These are phyloP conservation scores for Lamellibrachia luymesi DNA, from an alignment of 1,140 invertebrate species.

Conservation along the genomic window DNA sequence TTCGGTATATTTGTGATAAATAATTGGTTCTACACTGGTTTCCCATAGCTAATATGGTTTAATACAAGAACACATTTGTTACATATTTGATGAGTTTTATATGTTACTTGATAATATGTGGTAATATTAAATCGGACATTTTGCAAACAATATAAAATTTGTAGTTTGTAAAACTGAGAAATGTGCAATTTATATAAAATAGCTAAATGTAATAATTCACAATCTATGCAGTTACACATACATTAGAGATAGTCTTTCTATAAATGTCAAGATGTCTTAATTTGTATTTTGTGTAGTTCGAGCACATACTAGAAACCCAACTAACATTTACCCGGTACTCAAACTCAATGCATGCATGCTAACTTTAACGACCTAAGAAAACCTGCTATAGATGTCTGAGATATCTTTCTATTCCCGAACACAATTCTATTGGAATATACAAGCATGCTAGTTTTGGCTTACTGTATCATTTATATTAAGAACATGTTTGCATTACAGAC, in stretches of 20 bases:
- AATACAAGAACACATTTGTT: neutral
- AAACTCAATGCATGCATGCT: neutral
- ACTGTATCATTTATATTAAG: too few species aligned
- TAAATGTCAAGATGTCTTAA: too few species aligned
- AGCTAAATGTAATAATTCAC: neutral
- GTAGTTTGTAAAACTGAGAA: neutral
- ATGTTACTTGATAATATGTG: neutral
- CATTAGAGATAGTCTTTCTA: neutral
- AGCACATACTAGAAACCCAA: neutral
- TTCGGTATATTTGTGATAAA: neutral
- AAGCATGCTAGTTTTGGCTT: neutral
- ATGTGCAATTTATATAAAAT: neutral
- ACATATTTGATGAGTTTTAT: too few species aligned
- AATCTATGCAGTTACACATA: neutral
- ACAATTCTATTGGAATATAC: neutral
- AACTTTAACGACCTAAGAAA: neutral
- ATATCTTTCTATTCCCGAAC: neutral
- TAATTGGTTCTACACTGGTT: neutral
- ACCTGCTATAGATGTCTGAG: neutral
- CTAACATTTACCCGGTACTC: neutral
- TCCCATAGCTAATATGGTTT: neutral
- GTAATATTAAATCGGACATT: neutral
- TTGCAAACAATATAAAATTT: neutral
- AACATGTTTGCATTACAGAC: too few species aligned
- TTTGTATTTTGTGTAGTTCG: too few species aligned